phyloP scores from a whole-genome alignment of 2,888 invertebrate genomes.

The Emmelina monodactyla region DNA sequence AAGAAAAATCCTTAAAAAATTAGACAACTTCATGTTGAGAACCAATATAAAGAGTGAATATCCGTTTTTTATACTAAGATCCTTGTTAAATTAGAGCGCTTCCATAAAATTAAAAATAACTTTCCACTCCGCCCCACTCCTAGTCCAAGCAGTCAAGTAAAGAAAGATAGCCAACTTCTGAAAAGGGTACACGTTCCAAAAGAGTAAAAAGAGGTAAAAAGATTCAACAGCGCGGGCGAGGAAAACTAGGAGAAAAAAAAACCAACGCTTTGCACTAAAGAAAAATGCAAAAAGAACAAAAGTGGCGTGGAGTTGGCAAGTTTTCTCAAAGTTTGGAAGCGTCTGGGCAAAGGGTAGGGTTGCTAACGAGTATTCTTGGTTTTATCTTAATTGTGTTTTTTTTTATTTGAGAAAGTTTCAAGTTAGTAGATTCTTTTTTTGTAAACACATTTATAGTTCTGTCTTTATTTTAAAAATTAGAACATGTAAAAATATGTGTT shows the following conservation, averaged over 20 bases:
- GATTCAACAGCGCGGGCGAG: constrained; percentile 38
- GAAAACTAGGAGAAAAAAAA: constrained; percentile 28
- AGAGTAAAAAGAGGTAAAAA: constrained; percentile 29
- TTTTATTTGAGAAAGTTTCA: constrained; percentile 3
- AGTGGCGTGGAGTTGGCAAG: constrained; percentile 44
- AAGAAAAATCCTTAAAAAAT: no score
- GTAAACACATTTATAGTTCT: no score
- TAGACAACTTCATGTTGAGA: no score
- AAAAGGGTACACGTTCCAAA: constrained; percentile 62
- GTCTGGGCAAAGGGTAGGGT: constrained; percentile 30
- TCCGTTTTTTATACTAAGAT: no score
- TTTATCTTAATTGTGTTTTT: constrained; percentile 25
- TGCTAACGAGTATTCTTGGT: constrained; percentile 32
- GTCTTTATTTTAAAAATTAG: no score
- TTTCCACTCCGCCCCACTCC: constrained; percentile 26
- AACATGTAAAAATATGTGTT: no score
- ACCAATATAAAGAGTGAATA: no score
- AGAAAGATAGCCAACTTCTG: constrained; percentile 63
- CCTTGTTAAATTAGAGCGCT: no score
- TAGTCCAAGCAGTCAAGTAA: constrained; percentile 48
- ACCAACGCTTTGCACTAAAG: constrained; percentile 32
- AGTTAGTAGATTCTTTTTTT: no score
- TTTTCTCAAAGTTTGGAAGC: constrained; percentile 45
- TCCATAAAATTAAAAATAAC: not conserved
- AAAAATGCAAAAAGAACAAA: constrained; percentile 59